Percentiles rank a stretch among this genome's conserved stretches.
Conservation (phyloP, 2,888 invertebrate species). For the Chrysina gloriosa region DNA sequence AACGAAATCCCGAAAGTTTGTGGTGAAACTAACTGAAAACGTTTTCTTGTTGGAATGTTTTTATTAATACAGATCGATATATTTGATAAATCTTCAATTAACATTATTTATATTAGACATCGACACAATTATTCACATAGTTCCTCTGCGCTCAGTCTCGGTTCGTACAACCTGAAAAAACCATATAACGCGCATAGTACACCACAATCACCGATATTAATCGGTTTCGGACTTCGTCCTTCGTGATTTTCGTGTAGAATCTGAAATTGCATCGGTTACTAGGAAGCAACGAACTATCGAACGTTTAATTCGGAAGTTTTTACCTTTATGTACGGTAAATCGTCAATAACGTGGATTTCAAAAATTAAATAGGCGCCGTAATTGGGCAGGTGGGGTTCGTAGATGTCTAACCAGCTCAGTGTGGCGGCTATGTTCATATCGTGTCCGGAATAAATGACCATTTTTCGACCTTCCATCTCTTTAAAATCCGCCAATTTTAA, state of each 20-base stretch:
- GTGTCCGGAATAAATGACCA: conserved; percentile 65
- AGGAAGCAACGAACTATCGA: too few species aligned
- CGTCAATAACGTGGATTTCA: conserved; percentile 55
- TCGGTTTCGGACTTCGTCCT: conserved; percentile 61
- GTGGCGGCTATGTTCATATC: conserved; percentile 68
- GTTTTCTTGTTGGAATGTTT: too few species aligned
- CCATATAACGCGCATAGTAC: conserved; percentile 68
- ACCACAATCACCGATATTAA: conserved; percentile 70
- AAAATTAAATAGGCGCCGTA: conserved; percentile 53
- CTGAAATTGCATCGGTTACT: conserved; percentile 38
- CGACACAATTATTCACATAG: neutral
- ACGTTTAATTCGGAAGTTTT: too few species aligned
- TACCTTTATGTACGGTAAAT: conserved; percentile 55
- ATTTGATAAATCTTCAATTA: too few species aligned
- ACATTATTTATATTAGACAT: too few species aligned
- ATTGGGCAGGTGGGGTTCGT: conserved; percentile 58
- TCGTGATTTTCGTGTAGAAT: conserved; percentile 65
- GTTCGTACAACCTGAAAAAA: conserved; percentile 54
- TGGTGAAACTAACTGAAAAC: too few species aligned
- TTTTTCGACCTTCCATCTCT: conserved; percentile 43
- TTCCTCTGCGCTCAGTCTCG: neutral
- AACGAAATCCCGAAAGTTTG: too few species aligned
- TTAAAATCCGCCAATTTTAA: neutral
- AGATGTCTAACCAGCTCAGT: conserved; percentile 65
- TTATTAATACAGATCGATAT: too few species aligned